These are phyloP conservation scores for Drosophila antonietae DNA, from an alignment of 2,888 invertebrate species.

Conservation along the genomic window DNA sequence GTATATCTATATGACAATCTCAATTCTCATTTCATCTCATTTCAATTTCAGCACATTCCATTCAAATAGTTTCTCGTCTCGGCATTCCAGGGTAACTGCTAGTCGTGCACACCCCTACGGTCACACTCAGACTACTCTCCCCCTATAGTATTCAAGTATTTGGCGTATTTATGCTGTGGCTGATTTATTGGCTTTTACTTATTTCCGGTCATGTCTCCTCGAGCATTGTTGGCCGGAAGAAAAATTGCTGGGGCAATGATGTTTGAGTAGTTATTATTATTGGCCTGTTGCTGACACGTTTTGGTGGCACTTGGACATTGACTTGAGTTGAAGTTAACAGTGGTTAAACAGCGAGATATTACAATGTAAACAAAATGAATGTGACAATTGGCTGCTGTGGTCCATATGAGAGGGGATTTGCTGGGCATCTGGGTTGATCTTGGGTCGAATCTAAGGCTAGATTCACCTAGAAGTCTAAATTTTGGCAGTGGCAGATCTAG, in stretches of 20 bases:
- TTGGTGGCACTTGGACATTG: slow-evolving; percentile 31
- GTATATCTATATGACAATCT: no score
- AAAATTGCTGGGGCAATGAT: slow-evolving; percentile 29
- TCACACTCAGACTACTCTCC: background rate
- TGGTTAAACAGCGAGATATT: slow-evolving; percentile 18
- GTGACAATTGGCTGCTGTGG: background rate
- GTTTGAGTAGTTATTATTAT: slow-evolving; percentile 64
- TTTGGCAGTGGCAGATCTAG: no score
- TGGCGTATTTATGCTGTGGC: slow-evolving; percentile 56
- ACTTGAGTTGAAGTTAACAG: slow-evolving; percentile 19
- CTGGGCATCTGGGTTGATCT: no score
- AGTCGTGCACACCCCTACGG: background rate
- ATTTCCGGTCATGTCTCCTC: slow-evolving; percentile 74
- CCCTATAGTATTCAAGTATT: slow-evolving; percentile 23
- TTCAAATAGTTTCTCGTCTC: background rate
- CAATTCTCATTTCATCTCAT: no score
- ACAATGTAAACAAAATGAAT: background rate
- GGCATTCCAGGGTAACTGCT: slow-evolving; percentile 6
- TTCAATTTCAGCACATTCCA: no score
- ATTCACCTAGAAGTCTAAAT: no score
- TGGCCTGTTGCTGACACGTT: slow-evolving; percentile 45
- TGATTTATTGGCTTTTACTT: slow-evolving; percentile 82
- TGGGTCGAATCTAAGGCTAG: no score
- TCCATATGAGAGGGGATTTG: no score
- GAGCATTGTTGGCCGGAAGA: slow-evolving; percentile 5